A percentile compares a stretch with the other conserved stretches of the same genome.
phyloP scores from a whole-genome alignment of 2,113 vertebrate genomes.

The Rafetus swinhoei region DNA sequence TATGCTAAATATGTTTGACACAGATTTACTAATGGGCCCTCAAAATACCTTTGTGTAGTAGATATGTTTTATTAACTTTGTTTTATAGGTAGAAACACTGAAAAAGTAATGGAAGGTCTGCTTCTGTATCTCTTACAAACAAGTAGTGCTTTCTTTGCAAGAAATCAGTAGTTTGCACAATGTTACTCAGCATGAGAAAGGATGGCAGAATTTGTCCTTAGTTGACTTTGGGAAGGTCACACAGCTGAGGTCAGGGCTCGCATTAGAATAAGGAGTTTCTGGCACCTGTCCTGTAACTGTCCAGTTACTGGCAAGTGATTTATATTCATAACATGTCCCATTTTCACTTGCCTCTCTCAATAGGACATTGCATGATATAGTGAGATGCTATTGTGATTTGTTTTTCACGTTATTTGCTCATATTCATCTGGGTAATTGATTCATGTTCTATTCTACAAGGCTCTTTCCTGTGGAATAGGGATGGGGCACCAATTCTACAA shows the following conservation, averaged over 20 bases:
- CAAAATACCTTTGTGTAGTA: fast-evolving
- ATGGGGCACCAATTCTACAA: neutral
- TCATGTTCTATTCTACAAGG: neutral
- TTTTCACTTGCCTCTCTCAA: neutral
- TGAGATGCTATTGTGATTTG: neutral
- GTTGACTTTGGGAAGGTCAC: fast-evolving
- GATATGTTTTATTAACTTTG: fast-evolving
- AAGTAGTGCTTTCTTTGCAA: neutral
- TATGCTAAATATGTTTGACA: neutral
- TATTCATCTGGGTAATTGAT: neutral
- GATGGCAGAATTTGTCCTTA: neutral
- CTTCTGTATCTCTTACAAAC: fast-evolving
- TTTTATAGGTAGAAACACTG: fast-evolving
- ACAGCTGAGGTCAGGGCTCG: fast-evolving
- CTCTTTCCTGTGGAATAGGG: neutral
- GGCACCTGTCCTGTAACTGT: neutral
- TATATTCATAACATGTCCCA: neutral
- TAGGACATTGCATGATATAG: neutral
- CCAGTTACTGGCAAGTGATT: neutral
- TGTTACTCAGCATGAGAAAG: fast-evolving
- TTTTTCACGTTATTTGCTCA: neutral
- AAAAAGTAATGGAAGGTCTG: neutral
- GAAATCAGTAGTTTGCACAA: neutral
- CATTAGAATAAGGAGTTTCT: neutral
- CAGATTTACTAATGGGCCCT: neutral